These are phyloP conservation scores for Regulus satrapa DNA, from an alignment of 2,113 vertebrate genomes.

Conservation along the genomic window DNA sequence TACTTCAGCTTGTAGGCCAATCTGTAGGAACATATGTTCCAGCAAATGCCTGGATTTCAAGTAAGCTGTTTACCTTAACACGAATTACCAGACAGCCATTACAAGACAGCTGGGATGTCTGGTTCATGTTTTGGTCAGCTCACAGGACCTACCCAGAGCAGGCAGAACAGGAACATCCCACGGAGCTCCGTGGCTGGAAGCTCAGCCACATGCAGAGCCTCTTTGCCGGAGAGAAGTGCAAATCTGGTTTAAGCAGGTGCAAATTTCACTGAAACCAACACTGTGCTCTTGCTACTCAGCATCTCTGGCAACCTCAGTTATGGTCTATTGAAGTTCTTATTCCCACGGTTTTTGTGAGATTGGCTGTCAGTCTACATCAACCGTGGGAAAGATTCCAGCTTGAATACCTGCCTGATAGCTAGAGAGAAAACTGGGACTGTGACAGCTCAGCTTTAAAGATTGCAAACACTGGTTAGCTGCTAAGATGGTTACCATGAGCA, in stretches of 20 bases:
- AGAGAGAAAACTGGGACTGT: background rate
- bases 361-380: background rate
- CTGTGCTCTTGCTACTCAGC: background rate
- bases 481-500: background rate
- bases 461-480: background rate
- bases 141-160: background rate
- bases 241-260: conserved; percentile 36
- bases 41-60: background rate
- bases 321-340: background rate
- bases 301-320: background rate
- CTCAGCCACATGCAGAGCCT: background rate
- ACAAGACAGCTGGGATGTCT: conserved; percentile 2
- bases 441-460: background rate
- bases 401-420: background rate
- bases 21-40: background rate
- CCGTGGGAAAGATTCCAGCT: background rate
- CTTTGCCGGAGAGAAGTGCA: background rate
- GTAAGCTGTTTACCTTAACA: background rate
- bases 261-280: conserved; percentile 13
- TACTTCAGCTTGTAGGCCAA: background rate
- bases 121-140: conserved; percentile 27
- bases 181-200: background rate
- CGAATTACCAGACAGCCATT: background rate
- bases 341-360: background rate
- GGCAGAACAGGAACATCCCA: background rate